Evolutionary conservation across 2,797 vertebrate species (phyloP).

Genomic region (Somateria mollissima): DNA sequence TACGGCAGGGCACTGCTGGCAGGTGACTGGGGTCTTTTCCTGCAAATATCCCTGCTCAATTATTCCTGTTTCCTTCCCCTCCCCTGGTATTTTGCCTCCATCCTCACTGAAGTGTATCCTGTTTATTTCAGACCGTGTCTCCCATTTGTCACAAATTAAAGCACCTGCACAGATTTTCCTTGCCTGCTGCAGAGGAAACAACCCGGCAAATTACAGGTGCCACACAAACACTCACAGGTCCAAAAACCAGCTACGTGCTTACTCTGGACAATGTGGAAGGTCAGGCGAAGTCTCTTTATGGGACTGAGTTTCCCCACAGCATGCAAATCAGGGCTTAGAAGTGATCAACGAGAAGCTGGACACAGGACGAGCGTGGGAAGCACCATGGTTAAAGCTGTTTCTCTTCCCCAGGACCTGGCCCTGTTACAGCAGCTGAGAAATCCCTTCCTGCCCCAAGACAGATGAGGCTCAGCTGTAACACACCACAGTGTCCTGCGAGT

Average conservation of each 20-base stretch:
- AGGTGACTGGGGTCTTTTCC: background rate
- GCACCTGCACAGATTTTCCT: background rate
- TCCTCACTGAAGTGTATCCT: background rate
- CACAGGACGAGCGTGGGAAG: background rate
- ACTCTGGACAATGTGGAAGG: background rate
- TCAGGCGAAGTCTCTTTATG: background rate
- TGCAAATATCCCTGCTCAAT: background rate
- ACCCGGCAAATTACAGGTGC: background rate
- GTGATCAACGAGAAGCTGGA: background rate
- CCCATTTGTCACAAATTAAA: conserved; percentile 30
- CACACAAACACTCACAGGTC: background rate
- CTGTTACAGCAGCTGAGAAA: background rate
- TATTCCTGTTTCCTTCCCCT: background rate
- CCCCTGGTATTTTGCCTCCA: background rate
- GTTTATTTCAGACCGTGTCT: background rate
- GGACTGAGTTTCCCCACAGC: background rate
- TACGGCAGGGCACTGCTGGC: background rate
- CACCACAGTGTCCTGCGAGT: rapidly evolving
- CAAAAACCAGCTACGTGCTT: background rate
- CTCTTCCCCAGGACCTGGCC: background rate
- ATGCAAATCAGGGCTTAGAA: conserved; percentile 39
- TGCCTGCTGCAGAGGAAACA: conserved; percentile 34
- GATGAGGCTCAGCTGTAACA: background rate
- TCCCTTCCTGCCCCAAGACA: background rate
- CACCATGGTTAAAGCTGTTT: background rate